These are phyloP conservation scores for Diabrotica virgifera DNA, from an alignment of 1,140 invertebrate species.

Conservation along the genomic window DNA sequence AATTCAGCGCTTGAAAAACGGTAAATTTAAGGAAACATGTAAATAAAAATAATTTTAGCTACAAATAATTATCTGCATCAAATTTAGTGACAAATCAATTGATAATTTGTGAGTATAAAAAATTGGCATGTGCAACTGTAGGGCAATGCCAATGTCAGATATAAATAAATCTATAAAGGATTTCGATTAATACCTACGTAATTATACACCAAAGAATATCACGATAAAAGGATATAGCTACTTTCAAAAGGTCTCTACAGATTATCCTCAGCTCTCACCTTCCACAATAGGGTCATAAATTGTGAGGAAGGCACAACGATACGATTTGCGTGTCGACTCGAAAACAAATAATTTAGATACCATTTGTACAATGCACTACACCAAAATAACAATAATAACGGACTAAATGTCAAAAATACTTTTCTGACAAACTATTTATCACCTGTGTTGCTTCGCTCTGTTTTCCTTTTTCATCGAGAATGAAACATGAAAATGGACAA, in stretches of 20 bases:
- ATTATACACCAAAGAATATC: slow-evolving; percentile 4
- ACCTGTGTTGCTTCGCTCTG: slow-evolving; percentile 8
- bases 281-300: slow-evolving; percentile 41
- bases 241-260: slow-evolving; percentile 11
- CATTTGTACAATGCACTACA: slow-evolving; percentile 34
- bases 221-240: slow-evolving; percentile 12
- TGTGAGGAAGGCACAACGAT: slow-evolving; percentile 39
- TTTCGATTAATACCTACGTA: slow-evolving; percentile 1
- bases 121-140: slow-evolving; percentile 22
- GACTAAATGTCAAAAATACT: slow-evolving; percentile 33
- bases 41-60: too few relatives aligned
- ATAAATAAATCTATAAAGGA: slow-evolving; percentile 21
- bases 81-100: too few relatives aligned
- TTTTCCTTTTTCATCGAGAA: slow-evolving; percentile 6
- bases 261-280: slow-evolving; percentile 38
- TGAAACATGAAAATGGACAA: slow-evolving; percentile 5
- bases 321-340: slow-evolving; percentile 32
- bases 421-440: slow-evolving; percentile 29
- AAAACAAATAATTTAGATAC: slow-evolving; percentile 48
- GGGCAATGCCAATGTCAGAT: slow-evolving; percentile 30
- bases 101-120: background rate
- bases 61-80: too few relatives aligned
- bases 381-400: background rate
- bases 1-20: too few relatives aligned
- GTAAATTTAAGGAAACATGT: too few relatives aligned